These are phyloP conservation scores for Callimorpha dominula DNA, from an alignment of 2,888 invertebrate species.

Conservation along the genomic window DNA sequence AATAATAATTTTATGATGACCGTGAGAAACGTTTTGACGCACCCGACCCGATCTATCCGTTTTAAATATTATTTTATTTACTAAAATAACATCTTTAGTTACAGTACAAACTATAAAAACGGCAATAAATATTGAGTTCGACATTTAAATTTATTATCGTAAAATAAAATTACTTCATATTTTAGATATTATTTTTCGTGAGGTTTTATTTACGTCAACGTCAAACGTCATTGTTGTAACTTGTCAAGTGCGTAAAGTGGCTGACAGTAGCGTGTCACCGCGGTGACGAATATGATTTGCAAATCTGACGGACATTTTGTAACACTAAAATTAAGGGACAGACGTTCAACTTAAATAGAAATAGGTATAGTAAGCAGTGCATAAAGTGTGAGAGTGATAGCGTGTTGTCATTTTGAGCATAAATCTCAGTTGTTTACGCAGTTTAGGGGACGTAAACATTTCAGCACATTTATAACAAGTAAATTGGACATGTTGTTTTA, in stretches of 20 bases:
- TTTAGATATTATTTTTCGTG: slow-evolving; percentile 45
- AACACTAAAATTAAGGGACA: slow-evolving; percentile 29
- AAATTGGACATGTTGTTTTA: slow-evolving; percentile 44
- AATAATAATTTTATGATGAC: slow-evolving; percentile 70
- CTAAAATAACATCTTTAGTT: slow-evolving; percentile 76
- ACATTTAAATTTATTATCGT: slow-evolving; percentile 65
- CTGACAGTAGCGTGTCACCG: slow-evolving; percentile 31
- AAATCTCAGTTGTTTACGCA: slow-evolving; percentile 37
- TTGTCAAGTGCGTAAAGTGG: slow-evolving; percentile 32
- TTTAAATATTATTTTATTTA: slow-evolving; percentile 74
- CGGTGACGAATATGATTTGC: slow-evolving; percentile 54
- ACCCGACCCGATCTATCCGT: slow-evolving; percentile 45
- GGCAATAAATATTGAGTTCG: slow-evolving; percentile 70
- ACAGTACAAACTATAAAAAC: slow-evolving; percentile 68
- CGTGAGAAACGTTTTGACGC: slow-evolving; percentile 60
- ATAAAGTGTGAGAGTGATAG: slow-evolving; percentile 27
- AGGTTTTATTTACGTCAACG: slow-evolving; percentile 54
- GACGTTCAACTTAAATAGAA: slow-evolving; percentile 8
- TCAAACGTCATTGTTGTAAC: slow-evolving; percentile 42
- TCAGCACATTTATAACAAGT: slow-evolving; percentile 37
- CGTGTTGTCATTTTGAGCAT: slow-evolving; percentile 33
- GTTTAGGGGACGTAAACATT: slow-evolving; percentile 34
- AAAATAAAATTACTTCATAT: slow-evolving; percentile 62
- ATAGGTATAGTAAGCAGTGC: slow-evolving; percentile 3
- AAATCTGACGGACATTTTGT: slow-evolving; percentile 50